Conservation (phyloP, 2,797 vertebrate genomes). For the Phrynocephalus vlangalii region DNA sequence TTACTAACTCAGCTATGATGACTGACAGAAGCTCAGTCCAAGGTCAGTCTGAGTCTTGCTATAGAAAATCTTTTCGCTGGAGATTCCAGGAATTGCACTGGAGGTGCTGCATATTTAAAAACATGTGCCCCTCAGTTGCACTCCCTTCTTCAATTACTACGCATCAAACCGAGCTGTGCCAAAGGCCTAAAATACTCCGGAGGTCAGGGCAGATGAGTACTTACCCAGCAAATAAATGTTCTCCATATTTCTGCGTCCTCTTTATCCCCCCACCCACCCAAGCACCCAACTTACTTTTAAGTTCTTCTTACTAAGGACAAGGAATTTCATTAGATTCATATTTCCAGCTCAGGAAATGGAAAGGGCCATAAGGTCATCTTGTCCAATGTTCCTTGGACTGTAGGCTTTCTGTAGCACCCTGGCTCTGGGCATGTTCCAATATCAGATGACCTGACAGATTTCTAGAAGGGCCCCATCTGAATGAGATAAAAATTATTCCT, state of each 20-base stretch:
- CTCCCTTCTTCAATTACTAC: constrained; percentile 24
- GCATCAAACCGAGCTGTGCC: constrained; percentile 15
- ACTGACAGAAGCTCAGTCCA: background rate
- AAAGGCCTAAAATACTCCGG: constrained; percentile 26
- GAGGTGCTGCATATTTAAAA: background rate
- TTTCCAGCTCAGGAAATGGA: background rate
- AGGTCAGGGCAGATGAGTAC: background rate
- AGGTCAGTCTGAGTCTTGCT: background rate
- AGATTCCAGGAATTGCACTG: background rate
- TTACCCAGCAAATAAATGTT: background rate
- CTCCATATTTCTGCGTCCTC: background rate
- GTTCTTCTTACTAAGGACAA: background rate
- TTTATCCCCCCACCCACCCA: background rate
- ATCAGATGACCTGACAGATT: background rate
- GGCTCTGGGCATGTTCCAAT: background rate
- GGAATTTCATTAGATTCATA: constrained; percentile 5
- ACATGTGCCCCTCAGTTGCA: background rate
- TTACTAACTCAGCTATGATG: background rate
- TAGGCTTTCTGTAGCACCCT: background rate
- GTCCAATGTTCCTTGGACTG: background rate
- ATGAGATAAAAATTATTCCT: background rate
- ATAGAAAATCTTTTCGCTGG: background rate
- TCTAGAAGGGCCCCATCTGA: background rate
- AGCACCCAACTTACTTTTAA: background rate
- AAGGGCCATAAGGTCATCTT: constrained; percentile 1